These are phyloP conservation scores for Origma solitaria DNA, from an alignment of 2,113 vertebrate species.

Conservation along the genomic window DNA sequence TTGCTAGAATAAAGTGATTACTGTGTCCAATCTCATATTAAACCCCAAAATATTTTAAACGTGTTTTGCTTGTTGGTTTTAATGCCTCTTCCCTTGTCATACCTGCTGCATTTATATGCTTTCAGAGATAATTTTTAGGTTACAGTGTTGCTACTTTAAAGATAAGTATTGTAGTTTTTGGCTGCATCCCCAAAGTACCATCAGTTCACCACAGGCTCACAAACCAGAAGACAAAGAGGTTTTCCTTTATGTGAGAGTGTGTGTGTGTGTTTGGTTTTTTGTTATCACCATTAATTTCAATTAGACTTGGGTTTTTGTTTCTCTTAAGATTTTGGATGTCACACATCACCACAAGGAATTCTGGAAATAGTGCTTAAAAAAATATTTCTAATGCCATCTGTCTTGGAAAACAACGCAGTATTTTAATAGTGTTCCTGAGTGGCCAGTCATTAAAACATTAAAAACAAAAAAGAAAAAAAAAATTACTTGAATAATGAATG, in stretches of 20 bases:
- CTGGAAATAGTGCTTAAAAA: neutral
- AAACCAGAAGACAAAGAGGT: neutral
- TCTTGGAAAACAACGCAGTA: neutral
- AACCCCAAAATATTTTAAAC: neutral
- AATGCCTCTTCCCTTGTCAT: neutral
- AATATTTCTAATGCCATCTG: neutral
- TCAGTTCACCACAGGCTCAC: neutral
- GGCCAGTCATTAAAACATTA: neutral
- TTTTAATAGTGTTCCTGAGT: neutral
- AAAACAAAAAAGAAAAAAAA: accelerated
- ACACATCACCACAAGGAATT: neutral
- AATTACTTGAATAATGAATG: neutral
- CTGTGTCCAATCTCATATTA: neutral
- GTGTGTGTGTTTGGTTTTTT: neutral
- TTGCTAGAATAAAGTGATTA: neutral
- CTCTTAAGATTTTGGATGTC: neutral
- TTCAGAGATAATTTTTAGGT: neutral
- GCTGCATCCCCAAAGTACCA: neutral
- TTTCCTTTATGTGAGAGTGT: neutral
- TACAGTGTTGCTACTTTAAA: neutral
- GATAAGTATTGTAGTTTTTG: neutral
- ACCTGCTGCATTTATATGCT: neutral
- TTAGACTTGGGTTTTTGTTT: neutral
- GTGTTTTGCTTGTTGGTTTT: neutral
- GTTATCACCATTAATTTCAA: neutral